These are phyloP conservation scores for Zalophus californianus DNA, from an alignment of 2,797 vertebrate species.

Conservation along the genomic window DNA sequence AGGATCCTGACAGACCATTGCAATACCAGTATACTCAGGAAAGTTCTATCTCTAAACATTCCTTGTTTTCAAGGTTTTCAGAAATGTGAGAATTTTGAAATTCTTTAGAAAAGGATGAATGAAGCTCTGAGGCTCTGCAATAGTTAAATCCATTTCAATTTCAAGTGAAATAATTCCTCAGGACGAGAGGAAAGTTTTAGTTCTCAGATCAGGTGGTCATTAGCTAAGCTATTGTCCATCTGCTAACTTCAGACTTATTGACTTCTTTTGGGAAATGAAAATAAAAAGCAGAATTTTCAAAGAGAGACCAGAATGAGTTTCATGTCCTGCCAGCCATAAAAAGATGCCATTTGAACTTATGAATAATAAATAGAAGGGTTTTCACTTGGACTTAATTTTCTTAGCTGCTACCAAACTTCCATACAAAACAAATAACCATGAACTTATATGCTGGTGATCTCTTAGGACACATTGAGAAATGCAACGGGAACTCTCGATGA, in stretches of 20 bases:
- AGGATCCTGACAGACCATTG: not conserved
- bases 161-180: conserved; percentile 8
- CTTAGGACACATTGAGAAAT: conserved; percentile 45
- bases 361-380: conserved; percentile 60
- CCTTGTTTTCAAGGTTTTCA: not conserved
- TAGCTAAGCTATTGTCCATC: conserved; percentile 50
- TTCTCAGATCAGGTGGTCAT: conserved; percentile 17
- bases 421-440: conserved; percentile 47
- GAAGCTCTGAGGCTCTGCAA: not conserved
- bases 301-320: conserved; percentile 30
- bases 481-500: not conserved
- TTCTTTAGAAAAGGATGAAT: not conserved
- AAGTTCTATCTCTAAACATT: not conserved
- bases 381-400: conserved; percentile 49
- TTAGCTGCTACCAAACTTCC: conserved; percentile 30
- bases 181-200: not conserved
- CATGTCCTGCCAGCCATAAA: conserved; percentile 27
- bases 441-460: not conserved
- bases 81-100: not conserved
- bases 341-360: conserved; percentile 54
- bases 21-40: not conserved
- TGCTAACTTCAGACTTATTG: conserved; percentile 55
- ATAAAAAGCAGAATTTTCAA: conserved; percentile 1
- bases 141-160: not conserved
- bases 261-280: conserved; percentile 55